phyloP scores from a whole-genome alignment of 2,888 invertebrate species.

The Capitulum mitella region DNA sequence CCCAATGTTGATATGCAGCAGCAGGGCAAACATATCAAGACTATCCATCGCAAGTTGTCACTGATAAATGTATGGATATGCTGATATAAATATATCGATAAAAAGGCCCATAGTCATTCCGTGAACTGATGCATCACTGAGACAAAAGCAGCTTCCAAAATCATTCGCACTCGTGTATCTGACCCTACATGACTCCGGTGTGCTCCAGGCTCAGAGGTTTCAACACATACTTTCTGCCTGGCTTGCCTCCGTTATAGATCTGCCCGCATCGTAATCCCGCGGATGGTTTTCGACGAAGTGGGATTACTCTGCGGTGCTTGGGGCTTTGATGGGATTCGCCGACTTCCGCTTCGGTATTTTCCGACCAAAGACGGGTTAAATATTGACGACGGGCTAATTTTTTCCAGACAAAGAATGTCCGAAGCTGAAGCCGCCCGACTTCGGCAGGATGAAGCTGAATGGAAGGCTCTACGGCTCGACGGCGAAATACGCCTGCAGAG shows the following conservation, averaged over 20 bases:
- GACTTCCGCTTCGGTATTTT: background rate
- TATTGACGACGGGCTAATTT: constrained; percentile 6
- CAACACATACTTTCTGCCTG: background rate
- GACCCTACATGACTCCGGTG: too few species aligned
- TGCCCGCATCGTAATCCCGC: background rate
- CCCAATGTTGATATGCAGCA: too few species aligned
- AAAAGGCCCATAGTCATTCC: too few species aligned
- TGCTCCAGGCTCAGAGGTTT: too few species aligned
- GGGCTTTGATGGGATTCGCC: background rate
- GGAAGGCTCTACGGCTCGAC: constrained; percentile 29
- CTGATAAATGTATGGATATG: too few species aligned
- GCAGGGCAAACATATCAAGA: too few species aligned
- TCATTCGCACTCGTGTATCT: too few species aligned
- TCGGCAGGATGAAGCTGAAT: constrained; percentile 32
- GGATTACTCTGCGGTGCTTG: background rate
- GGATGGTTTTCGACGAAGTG: background rate
- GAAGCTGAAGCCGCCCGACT: constrained; percentile 33
- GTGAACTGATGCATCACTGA: too few species aligned
- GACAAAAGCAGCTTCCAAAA: too few species aligned
- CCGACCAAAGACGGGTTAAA: background rate
- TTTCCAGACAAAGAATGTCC: constrained; percentile 35
- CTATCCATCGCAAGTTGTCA: too few species aligned
- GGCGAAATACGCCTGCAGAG: too few species aligned
- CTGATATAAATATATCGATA: too few species aligned
- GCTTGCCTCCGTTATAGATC: background rate